phyloP scores from a whole-genome alignment of 2,797 vertebrate species.

The Cynodonichthys magdalenae region DNA sequence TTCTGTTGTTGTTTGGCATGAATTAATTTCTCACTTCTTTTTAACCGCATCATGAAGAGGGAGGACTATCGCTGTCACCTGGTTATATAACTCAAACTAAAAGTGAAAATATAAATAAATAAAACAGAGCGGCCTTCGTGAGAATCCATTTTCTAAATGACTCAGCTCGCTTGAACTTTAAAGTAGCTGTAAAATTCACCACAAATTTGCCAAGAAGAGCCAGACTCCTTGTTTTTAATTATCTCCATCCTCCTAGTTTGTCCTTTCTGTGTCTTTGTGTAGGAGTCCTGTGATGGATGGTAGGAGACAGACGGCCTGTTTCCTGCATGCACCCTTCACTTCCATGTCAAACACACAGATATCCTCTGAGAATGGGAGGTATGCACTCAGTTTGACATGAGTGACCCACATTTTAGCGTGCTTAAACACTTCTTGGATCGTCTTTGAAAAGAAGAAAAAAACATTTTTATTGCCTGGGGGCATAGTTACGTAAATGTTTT shows the following conservation, averaged over 20 bases:
- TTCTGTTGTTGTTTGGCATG: conserved; percentile 14
- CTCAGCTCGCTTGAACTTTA: background rate
- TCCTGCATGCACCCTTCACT: conserved; percentile 71
- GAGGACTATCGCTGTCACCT: conserved; percentile 8
- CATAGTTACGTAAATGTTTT: too few species aligned
- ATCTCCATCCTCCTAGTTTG: conserved; percentile 9
- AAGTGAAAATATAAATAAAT: conserved; percentile 2
- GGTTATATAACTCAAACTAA: conserved; percentile 20
- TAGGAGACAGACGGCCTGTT: conserved; percentile 54
- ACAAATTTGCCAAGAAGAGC: conserved; percentile 7
- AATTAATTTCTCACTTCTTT: conserved; percentile 7
- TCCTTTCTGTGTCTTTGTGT: conserved; percentile 10
- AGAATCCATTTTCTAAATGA: conserved; percentile 17
- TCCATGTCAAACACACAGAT: conserved; percentile 73
- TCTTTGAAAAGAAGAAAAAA: conserved; percentile 22
- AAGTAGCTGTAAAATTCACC: conserved; percentile 6
- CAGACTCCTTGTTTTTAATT: conserved; percentile 3
- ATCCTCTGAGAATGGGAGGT: conserved; percentile 63
- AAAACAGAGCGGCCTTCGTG: background rate
- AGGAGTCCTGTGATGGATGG: conserved; percentile 36
- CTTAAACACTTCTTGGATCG: conserved; percentile 29
- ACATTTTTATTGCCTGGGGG: conserved; percentile 8
- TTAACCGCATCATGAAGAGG: conserved; percentile 11
- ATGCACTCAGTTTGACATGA: conserved; percentile 14
- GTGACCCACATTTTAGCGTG: conserved; percentile 29